Conservation (phyloP, 2,888 invertebrate species). For the Zygaena filipendulae region DNA sequence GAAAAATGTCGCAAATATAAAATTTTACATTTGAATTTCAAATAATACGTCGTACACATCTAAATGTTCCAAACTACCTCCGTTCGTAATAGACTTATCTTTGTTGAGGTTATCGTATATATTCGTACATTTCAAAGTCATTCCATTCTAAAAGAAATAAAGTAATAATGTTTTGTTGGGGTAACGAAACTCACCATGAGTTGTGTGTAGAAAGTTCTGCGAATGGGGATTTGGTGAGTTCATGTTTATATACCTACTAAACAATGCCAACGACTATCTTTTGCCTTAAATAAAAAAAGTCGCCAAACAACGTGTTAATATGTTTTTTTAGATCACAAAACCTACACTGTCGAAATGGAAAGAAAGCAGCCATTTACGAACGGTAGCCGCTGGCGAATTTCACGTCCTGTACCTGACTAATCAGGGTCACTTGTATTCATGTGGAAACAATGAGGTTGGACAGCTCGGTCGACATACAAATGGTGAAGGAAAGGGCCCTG, state of each 20-base stretch:
- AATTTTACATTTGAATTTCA: too few species aligned
- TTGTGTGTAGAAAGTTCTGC: constrained; percentile 48
- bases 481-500: constrained; percentile 38
- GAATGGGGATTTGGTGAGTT: constrained; percentile 47
- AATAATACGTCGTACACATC: too few species aligned
- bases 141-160: too few species aligned
- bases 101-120: constrained; percentile 36
- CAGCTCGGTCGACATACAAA: constrained; percentile 79
- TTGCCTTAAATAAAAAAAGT: too few species aligned
- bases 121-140: constrained; percentile 24
- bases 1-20: too few species aligned
- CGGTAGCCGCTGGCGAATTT: constrained; percentile 80
- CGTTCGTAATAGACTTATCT: too few species aligned
- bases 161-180: constrained; percentile 68
- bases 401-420: constrained; percentile 83
- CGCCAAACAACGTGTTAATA: too few species aligned
- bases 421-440: constrained; percentile 86
- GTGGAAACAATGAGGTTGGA: constrained; percentile 93
- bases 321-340: constrained; percentile 71
- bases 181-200: constrained; percentile 61
- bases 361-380: constrained; percentile 60
- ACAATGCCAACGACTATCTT: too few species aligned
- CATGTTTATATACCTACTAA: too few species aligned
- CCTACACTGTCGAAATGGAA: constrained; percentile 73
- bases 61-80: too few species aligned